phyloP scores from a whole-genome alignment of 2,113 vertebrate genomes.

The Leptodactylus fuscus region DNA sequence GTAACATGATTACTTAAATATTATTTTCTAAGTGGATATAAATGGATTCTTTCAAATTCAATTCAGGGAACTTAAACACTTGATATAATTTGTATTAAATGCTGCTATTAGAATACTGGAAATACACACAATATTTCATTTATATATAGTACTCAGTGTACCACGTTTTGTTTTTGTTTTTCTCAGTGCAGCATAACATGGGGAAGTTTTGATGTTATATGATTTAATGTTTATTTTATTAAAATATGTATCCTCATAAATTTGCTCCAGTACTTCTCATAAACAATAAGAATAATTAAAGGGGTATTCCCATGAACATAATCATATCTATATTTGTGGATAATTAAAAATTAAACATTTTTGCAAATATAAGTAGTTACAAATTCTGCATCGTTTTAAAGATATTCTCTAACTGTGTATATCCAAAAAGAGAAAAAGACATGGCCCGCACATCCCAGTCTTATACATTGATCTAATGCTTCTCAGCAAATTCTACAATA shows the following conservation, averaged over 20 bases:
- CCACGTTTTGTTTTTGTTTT: background rate
- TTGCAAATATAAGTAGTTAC: no score
- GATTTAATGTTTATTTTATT: background rate
- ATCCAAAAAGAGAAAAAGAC: no score
- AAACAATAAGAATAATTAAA: background rate
- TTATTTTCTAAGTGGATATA: background rate
- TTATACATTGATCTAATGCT: no score
- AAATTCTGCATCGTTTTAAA: no score
- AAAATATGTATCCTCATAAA: background rate
- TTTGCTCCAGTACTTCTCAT: background rate
- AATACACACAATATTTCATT: background rate
- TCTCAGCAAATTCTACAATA: no score
- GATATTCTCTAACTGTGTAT: no score
- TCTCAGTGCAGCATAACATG: background rate
- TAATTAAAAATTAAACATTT: no score
- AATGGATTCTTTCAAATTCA: constrained; percentile 36
- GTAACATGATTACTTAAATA: background rate
- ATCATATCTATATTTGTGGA: no score
- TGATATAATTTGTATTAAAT: constrained; percentile 32
- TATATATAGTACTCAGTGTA: background rate
- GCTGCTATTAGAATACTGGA: background rate
- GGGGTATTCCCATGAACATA: no score
- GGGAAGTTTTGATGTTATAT: background rate
- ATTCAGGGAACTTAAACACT: background rate
- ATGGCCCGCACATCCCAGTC: no score